phyloP scores from a whole-genome alignment of 2,113 vertebrate species.

The Rhabdomys dilectus region DNA sequence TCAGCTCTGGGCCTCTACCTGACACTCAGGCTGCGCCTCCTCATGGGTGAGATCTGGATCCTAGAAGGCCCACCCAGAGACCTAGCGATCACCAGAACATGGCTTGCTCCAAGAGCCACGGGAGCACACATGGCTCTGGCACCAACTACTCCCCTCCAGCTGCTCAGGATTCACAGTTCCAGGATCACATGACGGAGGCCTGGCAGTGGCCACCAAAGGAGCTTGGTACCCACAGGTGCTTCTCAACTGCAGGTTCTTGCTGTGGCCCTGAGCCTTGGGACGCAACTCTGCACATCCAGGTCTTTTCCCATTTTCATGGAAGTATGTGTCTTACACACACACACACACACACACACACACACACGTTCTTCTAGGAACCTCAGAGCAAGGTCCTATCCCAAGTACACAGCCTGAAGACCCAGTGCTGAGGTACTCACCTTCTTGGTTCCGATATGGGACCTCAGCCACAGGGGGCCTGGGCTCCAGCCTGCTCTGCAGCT shows the following conservation, averaged over 20 bases:
- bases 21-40: not conserved
- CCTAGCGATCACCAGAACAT: no score
- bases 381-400: fast-evolving
- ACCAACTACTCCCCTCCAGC: not conserved
- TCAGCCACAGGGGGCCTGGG: conserved; percentile 84
- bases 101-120: not conserved
- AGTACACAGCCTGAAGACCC: fast-evolving
- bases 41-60: not conserved
- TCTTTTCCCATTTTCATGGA: not conserved
- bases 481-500: conserved; percentile 85
- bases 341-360: not conserved
- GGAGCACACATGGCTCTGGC: not conserved
- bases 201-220: not conserved
- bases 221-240: not conserved
- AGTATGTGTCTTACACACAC: not conserved
- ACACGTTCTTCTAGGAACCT: not conserved
- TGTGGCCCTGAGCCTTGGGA: not conserved
- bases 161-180: not conserved
- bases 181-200: not conserved
- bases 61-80: not conserved
- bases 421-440: conserved; percentile 89
- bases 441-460: conserved; percentile 85
- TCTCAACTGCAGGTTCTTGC: not conserved
- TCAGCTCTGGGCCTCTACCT: no score
- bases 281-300: not conserved